Conservation (phyloP, 64 coral and sea anemone genomes). For the Pachyseris speciosa region DNA sequence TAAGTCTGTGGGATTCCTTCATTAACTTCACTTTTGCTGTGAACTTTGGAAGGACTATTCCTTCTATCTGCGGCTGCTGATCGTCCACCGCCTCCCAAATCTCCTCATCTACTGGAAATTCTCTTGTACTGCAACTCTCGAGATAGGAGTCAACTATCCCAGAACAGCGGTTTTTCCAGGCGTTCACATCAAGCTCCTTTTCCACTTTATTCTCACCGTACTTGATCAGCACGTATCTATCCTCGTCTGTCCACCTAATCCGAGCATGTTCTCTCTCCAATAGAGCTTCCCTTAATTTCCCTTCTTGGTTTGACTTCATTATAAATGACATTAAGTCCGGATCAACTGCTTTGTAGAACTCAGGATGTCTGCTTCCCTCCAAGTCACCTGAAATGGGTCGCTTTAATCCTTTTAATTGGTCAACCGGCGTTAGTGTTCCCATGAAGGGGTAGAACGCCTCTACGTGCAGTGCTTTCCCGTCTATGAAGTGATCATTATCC, state of each 20-base stretch:
- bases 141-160: not conserved
- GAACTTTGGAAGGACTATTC: not conserved
- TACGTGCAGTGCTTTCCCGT: not conserved
- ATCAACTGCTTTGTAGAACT: slow-evolving; percentile 1
- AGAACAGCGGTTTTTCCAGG: not conserved
- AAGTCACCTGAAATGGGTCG: not conserved
- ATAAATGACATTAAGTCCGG: not conserved
- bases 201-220: not conserved
- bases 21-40: slow-evolving; percentile 24
- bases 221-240: not conserved
- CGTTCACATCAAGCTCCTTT: not conserved
- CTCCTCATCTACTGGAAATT: slow-evolving; percentile 11
- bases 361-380: not conserved
- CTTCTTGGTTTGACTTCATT: slow-evolving; percentile 22
- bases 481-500: not conserved
- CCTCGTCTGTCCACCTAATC: not conserved
- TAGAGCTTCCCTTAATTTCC: not conserved
- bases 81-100: slow-evolving; percentile 14
- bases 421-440: not conserved
- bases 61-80: not conserved
- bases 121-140: not conserved
- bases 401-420: not conserved
- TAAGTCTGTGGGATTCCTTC: not conserved
- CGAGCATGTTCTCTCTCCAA: not conserved
- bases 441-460: slow-evolving; percentile 29